phyloP scores from a whole-genome alignment of 2,888 invertebrate species.

The Odontomyia ornata region DNA sequence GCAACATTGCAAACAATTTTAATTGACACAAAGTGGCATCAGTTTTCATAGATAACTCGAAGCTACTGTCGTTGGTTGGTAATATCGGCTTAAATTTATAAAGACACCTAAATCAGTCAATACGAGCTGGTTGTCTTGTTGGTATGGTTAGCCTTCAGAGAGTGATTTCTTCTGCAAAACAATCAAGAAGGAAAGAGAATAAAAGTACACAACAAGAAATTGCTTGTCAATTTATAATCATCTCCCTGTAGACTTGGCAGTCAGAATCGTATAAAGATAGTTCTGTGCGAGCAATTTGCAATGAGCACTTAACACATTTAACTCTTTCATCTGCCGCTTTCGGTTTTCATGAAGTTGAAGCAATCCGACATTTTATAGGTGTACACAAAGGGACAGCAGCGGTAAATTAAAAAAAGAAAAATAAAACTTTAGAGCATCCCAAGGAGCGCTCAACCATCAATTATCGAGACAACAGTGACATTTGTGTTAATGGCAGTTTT shows the following conservation, averaged over 20 bases:
- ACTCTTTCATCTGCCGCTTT: constrained; percentile 24
- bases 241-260: constrained; percentile 30
- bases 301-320: constrained; percentile 29
- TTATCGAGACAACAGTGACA: not conserved
- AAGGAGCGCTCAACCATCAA: not conserved
- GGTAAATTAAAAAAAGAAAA: too few relatives aligned
- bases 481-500: not conserved
- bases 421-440: not conserved
- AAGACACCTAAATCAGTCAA: constrained; percentile 32
- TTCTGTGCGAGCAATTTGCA: constrained; percentile 13
- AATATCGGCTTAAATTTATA: not conserved
- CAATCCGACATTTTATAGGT: not conserved
- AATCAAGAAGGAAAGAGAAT: constrained; percentile 11
- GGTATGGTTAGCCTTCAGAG: not conserved
- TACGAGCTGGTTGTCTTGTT: constrained; percentile 2
- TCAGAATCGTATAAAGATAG: not conserved
- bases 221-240: constrained; percentile 35
- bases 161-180: constrained; percentile 9
- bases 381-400: not conserved
- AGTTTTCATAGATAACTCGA: constrained; percentile 2
- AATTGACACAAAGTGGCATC: constrained; percentile 42
- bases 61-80: not conserved
- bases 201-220: constrained; percentile 7
- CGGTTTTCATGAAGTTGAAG: too few relatives aligned
- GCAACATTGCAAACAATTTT: constrained; percentile 41